These are phyloP conservation scores for Heliocidaris erythrogramma DNA, from an alignment of 35 echinoderm and acorn worm genomes.

Conservation along the genomic window DNA sequence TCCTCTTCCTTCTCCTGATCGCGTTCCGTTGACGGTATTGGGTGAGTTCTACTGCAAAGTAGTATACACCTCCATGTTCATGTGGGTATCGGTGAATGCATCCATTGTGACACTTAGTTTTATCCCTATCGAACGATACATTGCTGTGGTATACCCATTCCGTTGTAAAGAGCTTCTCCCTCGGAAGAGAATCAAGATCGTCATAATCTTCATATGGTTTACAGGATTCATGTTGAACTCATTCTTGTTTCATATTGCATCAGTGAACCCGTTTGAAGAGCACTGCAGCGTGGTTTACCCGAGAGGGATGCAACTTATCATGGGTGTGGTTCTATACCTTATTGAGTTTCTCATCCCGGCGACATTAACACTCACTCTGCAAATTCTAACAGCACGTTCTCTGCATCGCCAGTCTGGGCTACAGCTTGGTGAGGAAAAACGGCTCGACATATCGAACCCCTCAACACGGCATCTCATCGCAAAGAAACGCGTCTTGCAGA, in stretches of 20 bases:
- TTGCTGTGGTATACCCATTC: background rate
- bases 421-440: background rate
- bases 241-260: background rate
- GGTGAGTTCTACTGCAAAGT: background rate
- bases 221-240: background rate
- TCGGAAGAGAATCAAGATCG: background rate
- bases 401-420: background rate
- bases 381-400: background rate
- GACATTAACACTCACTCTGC: background rate
- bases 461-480: background rate
- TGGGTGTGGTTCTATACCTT: background rate
- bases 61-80: background rate
- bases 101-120: background rate
- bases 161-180: background rate
- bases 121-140: background rate
- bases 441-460: background rate
- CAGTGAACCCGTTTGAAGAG: background rate
- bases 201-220: background rate
- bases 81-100: background rate
- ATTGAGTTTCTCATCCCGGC: background rate
- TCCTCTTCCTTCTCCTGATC: background rate
- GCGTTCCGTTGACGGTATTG: background rate
- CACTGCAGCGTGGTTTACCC: background rate
- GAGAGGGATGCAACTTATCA: background rate
- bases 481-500: slow-evolving; percentile 40